A percentile compares a stretch with the other conserved stretches of the same genome.
Conservation (phyloP, 2,113 vertebrate genomes). For the Hemiscyllium ocellatum region DNA sequence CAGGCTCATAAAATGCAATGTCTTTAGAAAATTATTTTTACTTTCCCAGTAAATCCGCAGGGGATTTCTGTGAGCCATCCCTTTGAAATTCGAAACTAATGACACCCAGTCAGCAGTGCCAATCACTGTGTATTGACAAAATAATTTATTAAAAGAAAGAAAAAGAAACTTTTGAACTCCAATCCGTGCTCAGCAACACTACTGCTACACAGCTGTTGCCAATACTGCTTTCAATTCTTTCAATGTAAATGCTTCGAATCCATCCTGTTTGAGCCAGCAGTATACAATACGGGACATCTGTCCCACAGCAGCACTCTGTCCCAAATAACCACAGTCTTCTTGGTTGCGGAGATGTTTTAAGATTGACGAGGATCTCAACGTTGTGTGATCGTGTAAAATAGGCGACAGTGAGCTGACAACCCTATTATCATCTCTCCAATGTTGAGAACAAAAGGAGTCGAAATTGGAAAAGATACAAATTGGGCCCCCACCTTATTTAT, state of each 20-base stretch:
- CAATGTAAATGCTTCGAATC: not conserved
- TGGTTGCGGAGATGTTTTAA: not conserved
- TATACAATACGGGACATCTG: not conserved
- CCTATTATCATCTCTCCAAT: not conserved
- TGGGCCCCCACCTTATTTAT: not conserved
- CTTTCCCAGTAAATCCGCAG: conserved; percentile 12
- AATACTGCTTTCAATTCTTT: not conserved
- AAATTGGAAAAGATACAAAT: not conserved
- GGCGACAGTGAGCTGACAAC: not conserved
- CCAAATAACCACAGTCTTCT: not conserved
- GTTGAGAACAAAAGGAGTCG: not conserved
- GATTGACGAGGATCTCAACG: not conserved
- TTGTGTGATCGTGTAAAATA: not conserved
- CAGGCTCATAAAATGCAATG: not conserved
- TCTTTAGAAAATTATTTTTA: not conserved
- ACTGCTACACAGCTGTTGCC: not conserved
- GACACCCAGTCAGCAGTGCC: not conserved
- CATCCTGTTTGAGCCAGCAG: not conserved
- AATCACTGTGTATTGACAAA: not conserved
- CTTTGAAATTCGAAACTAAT: not conserved
- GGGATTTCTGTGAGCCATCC: conserved; percentile 9
- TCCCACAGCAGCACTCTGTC: not conserved
- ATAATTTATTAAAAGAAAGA: not conserved
- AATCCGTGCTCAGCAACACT: not conserved
- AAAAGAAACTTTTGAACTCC: not conserved